Conservation (phyloP, 1,140 invertebrate genomes). For the Harpegnathos saltator region DNA sequence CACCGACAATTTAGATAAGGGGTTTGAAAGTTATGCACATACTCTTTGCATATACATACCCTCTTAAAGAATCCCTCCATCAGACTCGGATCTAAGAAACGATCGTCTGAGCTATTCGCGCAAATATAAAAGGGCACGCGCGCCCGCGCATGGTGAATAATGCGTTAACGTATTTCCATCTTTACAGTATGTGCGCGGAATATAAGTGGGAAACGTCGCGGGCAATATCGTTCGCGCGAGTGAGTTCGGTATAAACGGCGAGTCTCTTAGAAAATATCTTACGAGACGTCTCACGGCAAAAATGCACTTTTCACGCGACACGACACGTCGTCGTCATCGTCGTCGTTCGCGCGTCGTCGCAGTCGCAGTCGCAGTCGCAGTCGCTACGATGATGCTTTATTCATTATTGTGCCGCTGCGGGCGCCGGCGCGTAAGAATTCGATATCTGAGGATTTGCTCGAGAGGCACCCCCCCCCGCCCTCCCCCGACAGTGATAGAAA, state of each 20-base stretch:
- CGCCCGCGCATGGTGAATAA: constrained; percentile 21
- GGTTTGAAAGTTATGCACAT: no score
- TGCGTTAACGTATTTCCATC: constrained; percentile 52
- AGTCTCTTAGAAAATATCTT: constrained; percentile 50
- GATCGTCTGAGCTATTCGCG: constrained; percentile 29
- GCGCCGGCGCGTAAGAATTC: constrained; percentile 54
- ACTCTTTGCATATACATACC: no score
- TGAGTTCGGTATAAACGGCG: constrained; percentile 20
- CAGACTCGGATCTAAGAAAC: constrained; percentile 10
- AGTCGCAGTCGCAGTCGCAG: not conserved
- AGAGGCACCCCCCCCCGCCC: no score
- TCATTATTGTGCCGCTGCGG: constrained; percentile 48
- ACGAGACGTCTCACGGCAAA: constrained; percentile 35
- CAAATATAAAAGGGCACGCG: constrained; percentile 14
- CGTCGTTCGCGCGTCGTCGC: not conserved
- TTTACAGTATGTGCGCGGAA: constrained; percentile 21
- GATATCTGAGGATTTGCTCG: constrained; percentile 51
- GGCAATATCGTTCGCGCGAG: constrained; percentile 44
- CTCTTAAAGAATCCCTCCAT: not conserved
- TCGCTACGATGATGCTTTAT: constrained; percentile 53
- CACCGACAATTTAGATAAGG: no score
- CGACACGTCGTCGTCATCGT: not conserved
- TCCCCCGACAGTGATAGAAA: constrained; percentile 60
- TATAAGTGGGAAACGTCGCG: constrained; percentile 47
- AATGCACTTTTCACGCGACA: constrained; percentile 43